These are phyloP conservation scores for Cavia aperea DNA, from an alignment of 2,113 vertebrate species.

Conservation along the genomic window DNA sequence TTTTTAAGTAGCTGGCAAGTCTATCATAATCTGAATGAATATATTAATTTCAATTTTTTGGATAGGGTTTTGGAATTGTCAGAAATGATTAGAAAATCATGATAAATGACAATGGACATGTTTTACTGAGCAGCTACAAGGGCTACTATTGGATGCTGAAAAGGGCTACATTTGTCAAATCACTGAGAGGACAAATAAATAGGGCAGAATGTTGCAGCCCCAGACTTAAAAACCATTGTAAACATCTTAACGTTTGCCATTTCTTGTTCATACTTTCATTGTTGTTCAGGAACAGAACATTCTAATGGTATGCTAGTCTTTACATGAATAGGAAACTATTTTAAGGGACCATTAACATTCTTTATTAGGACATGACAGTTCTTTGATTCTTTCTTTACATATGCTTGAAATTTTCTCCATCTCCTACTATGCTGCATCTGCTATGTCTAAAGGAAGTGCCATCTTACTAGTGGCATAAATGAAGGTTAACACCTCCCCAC, in stretches of 20 bases:
- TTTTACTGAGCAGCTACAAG: conserved; percentile 28
- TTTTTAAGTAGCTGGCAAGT: background rate
- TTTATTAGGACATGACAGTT: background rate
- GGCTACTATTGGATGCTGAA: background rate
- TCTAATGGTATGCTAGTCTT: background rate
- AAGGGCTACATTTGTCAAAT: background rate
- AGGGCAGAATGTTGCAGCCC: background rate
- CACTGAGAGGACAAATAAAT: conserved; percentile 20
- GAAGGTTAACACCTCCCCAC: background rate
- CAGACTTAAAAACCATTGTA: background rate
- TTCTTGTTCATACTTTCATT: background rate
- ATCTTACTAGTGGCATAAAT: background rate
- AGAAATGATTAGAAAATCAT: conserved; percentile 26
- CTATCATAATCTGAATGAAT: background rate
- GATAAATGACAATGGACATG: background rate
- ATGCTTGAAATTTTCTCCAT: background rate
- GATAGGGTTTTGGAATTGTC: background rate
- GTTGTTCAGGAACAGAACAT: background rate
- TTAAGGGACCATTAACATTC: background rate
- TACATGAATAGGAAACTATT: background rate
- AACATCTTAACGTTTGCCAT: background rate
- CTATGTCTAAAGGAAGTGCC: background rate
- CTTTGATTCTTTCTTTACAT: background rate
- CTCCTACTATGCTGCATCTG: background rate
- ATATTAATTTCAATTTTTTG: conserved; percentile 15